These are phyloP conservation scores for Dione vanillae DNA, from an alignment of 2,888 invertebrate genomes.

Conservation along the genomic window DNA sequence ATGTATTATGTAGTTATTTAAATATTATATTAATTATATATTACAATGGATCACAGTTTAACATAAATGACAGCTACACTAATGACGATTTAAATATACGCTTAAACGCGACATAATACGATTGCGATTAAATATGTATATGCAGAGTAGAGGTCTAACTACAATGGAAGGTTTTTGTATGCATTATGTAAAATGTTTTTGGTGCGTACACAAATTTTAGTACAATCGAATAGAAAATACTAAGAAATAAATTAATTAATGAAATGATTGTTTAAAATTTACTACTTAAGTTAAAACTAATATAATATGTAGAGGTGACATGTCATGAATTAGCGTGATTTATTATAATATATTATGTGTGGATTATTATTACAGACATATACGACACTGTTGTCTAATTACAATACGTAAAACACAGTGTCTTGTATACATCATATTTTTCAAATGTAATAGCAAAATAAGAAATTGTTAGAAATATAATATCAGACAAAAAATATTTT, in stretches of 20 bases:
- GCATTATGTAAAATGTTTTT: constrained; percentile 31
- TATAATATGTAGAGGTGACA: no score
- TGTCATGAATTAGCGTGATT: no score
- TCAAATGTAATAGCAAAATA: not conserved
- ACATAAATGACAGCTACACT: not conserved
- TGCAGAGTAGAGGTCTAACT: constrained; percentile 35
- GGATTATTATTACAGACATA: no score
- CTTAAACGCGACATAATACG: constrained; percentile 27
- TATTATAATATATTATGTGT: no score
- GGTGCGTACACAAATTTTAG: constrained; percentile 17
- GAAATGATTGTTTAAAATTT: no score
- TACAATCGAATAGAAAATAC: constrained; percentile 35
- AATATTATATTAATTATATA: not conserved
- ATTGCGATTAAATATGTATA: constrained; percentile 28
- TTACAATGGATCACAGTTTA: constrained; percentile 1
- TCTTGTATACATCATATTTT: not conserved
- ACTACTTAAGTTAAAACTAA: no score
- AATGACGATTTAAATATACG: constrained; percentile 36
- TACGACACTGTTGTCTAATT: no score
- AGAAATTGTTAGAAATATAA: not conserved
- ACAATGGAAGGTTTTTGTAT: constrained; percentile 37
- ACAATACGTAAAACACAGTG: no score
- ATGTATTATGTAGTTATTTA: not conserved
- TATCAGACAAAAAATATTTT: not conserved
- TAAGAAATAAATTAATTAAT: no score